Evolutionary conservation across 1,140 invertebrate genomes (phyloP), one percentile per base, ranked within the genome.

Genomic region (Zaprionus vittiger): DNA sequence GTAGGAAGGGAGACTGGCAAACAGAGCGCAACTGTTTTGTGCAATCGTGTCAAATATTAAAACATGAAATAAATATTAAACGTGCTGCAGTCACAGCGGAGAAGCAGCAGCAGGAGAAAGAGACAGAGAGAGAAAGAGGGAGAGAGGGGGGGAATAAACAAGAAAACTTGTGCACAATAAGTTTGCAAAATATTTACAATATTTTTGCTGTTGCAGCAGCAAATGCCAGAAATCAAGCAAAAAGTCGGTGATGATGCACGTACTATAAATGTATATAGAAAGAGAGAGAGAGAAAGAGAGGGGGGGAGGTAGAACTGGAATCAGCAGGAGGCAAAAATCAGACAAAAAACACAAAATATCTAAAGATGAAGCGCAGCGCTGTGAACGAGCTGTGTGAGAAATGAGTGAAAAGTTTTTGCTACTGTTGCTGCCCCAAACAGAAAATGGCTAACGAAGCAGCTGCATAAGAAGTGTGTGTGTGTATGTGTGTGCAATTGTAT

Each of bases 31-130:
- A 87, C 84, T 87, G 80, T 80, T 52, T 52, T 87, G 71, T 81
- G 81, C 84, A 90, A 89, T 82, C 85, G 86, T 90, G 86, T 90
- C 85, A 90, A 82, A 90, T 90, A 90, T 90, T 90, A 90, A 90
- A 90, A 90, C 85, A 90, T 91, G 85, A 90, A 90, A 91, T 90
- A 90, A 89, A 90, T 90, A 90, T 85, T 85, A 91, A 90, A 85
- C 81, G 73, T 77, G 73, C 73, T 64, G 66, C 74, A 68, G 70
- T 80, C 77, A 62, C 59, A 84, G 65, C 24, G 20, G 55, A 12
- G 49, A 22, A 12, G 26, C 14, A 41, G 15, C 31, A 22, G 28
- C 5, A 24, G 26, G 15, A 54, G n/a, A 49, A 37, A n/a, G 24
- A 54, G 20, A 66, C n/a, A 54, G 24, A 47, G 14, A 47, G 6